Base-by-base conservation (phyloP, 1,140 invertebrate genomes). In the Drosophila ambigua region DNA sequence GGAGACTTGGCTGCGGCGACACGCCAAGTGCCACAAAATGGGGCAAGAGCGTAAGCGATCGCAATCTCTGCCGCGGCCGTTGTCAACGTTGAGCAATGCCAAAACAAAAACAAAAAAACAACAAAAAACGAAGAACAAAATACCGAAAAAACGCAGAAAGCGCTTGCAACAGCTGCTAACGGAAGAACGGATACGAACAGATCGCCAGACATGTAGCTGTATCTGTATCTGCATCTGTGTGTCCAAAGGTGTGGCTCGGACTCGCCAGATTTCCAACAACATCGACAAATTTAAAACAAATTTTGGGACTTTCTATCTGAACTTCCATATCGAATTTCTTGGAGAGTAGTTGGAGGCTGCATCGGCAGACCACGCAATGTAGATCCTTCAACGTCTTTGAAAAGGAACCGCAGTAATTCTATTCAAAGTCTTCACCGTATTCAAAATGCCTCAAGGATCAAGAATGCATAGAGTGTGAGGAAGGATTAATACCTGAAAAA, bases 41-140 rank as follows among this genome's bases (percentile, higher is more conserved):
- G 72, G 72, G 72, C 72, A 75, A 49, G 46, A 49, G 46, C 46
- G 46, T 39, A 39, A 58, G 67, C 67, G 67, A 72, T 72, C 68
- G 67, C 67, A 63, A 74, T 74, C 72, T 71, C 55, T 64, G 39
- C 67, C 45, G 55, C 63, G 53, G 54, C 52, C 53, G 62, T 74
- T 75, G 72, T 75, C 72, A 75, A 75, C 72, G 35, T 75, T 75
- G 71, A 75, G 72, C 71, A 75, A 75, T 75, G 72, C 61, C 71
- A 75, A 75, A 75, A 65, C 63, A 71, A 69, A 55, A 50, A 15
- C 24, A 39, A 31, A 20, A 16, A 1, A 16, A 9, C 4, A 67
- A n/a, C 20, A 49, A 9, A 44, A 44, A 72, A 59, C 35, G 26
- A 71, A 62, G 59, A 43, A 24, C 62, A 52, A 48, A 68, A 53